A percentile compares a stretch with the other conserved stretches of the same genome.
phyloP scores from a whole-genome alignment of 2,888 invertebrate species.

The Chrysolina haemoptera region DNA sequence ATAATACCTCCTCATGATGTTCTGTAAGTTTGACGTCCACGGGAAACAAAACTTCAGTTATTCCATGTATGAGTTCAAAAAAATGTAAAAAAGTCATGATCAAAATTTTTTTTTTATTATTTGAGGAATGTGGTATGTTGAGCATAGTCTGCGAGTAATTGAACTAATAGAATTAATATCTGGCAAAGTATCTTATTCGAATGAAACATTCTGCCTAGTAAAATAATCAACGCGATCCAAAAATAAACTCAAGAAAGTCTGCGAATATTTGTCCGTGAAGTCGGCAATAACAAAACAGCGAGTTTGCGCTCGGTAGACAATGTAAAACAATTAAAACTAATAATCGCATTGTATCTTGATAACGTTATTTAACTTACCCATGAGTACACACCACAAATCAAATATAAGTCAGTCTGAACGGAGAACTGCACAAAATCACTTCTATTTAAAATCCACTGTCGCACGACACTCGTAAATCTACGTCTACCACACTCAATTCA shows the following conservation, averaged over 20 bases:
- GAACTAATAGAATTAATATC: conserved; percentile 12
- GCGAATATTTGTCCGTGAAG: conserved; percentile 8
- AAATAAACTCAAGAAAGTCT: conserved; percentile 27
- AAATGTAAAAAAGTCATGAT: neutral
- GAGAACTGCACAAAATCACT: conserved; percentile 26
- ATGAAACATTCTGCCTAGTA: conserved; percentile 11
- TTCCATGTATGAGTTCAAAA: neutral
- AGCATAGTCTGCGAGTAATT: conserved; percentile 1
- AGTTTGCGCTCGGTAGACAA: conserved; percentile 16
- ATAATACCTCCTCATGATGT: neutral
- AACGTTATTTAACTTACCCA: conserved; percentile 24
- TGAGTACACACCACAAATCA: conserved; percentile 20
- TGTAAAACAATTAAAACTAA: conserved; percentile 20
- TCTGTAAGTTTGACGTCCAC: conserved; percentile 5
- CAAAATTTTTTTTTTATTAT: no score
- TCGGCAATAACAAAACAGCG: conserved; percentile 9
- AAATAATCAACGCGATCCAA: conserved; percentile 30
- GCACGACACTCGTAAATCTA: conserved; percentile 25
- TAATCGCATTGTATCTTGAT: conserved; percentile 25
- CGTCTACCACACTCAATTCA: conserved; percentile 17
- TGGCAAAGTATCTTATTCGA: conserved; percentile 14
- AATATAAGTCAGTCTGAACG: conserved; percentile 5
- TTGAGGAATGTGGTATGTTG: neutral
- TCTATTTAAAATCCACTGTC: conserved; percentile 4
- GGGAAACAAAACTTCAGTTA: conserved; percentile 1